These are phyloP conservation scores for Drosophila quadrilineata DNA, from an alignment of 1,140 invertebrate genomes.

Conservation along the genomic window DNA sequence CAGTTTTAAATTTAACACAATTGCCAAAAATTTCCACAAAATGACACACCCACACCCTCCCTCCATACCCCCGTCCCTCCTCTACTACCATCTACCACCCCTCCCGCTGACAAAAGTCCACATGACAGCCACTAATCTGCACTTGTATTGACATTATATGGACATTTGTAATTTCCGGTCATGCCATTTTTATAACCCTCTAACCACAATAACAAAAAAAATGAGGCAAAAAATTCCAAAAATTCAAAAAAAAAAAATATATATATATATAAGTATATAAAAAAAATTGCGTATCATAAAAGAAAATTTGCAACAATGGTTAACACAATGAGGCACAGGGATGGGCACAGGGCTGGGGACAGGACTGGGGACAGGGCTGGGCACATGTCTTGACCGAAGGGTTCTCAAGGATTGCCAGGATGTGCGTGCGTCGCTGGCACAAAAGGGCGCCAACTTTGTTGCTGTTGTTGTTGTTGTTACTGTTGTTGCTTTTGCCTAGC, in stretches of 20 bases:
- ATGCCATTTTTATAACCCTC: conserved; percentile 73
- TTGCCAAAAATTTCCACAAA: conserved; percentile 23
- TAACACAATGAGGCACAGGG: conserved; percentile 60
- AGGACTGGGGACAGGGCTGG: too few species aligned
- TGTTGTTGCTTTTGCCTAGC: too few species aligned
- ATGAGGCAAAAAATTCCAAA: too few species aligned
- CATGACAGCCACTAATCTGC: conserved; percentile 76
- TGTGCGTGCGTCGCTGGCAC: conserved; percentile 39
- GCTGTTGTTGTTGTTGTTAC: neutral
- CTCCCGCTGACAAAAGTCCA: conserved; percentile 47
- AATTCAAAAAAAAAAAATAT: too few species aligned
- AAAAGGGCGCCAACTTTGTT: conserved; percentile 53
- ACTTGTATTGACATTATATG: conserved; percentile 78
- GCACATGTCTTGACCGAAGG: too few species aligned
- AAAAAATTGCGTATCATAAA: conserved; percentile 64
- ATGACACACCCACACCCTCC: neutral
- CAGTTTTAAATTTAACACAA: conserved; percentile 50
- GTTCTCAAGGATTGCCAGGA: conserved; percentile 30
- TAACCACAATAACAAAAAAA: too few species aligned
- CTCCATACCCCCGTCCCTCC: neutral
- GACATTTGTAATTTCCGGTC: conserved; percentile 78
- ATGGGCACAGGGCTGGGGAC: too few species aligned
- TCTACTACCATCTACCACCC: too few species aligned
- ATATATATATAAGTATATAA: too few species aligned
- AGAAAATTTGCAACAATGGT: conserved; percentile 70